Evolutionary conservation across 2,888 invertebrate genomes (phyloP), one percentile per base, ranked within the genome.

Genomic region (Stenodema calcarata): DNA sequence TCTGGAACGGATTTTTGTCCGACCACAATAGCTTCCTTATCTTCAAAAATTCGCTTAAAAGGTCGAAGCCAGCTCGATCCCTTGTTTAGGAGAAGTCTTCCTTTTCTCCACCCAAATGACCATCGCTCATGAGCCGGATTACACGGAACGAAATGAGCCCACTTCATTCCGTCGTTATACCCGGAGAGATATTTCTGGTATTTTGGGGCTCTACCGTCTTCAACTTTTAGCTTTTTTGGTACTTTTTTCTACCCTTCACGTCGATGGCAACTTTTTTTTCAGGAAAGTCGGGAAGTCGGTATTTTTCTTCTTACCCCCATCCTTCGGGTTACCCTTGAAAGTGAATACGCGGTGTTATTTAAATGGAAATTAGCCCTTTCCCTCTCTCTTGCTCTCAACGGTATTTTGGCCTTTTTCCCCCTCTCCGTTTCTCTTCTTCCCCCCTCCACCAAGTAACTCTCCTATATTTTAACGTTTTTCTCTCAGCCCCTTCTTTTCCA

Each of bases 321-420:
- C 47, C 16, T n/a, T 9, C 16, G 6, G 3, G 76, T n/a, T 76
- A 42, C 76, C 76, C 41, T 76, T 76, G 42, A 69, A 81, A 81
- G 81, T 81, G 81, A 81, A 81, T 81, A 81, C 81, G 62, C 62
- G n/a, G 81, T 62, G 81, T 62, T 81, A 81, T 81, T 81, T 81
- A 81, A 81, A 81, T 81, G 81, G 81, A 81, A 81, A 81, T 81
- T 81, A 81, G 81, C 81, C 23, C 4, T 27, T 69, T 69, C 41
- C n/a, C n/a, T 27, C 69, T 30, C 62, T 35, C 23, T 41, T 23
- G 42, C 42, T 35, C 23, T 41, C 42, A n/a, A 3, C 42, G 14
- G 30, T 9, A 75, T 69, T 69, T 69, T 1, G 75, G 16, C 35
- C 23, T 75, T 75, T 35, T 30, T 30, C 75, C 47, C 12, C 30